Conservation (phyloP, 2,113 vertebrate species). For the Chionodraco myersi region DNA sequence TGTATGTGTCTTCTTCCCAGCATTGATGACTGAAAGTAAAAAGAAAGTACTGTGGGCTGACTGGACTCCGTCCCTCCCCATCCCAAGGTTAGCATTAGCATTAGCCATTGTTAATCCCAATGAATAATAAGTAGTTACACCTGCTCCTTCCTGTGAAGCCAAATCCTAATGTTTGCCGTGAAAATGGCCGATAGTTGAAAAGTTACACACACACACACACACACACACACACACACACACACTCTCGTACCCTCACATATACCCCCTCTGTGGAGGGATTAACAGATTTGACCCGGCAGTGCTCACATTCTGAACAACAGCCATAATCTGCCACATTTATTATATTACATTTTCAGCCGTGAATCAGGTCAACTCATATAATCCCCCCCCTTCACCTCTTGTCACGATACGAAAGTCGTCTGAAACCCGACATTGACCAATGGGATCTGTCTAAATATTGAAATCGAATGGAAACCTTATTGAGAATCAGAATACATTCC, state of each 20-base stretch:
- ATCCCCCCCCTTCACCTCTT: conserved; percentile 36
- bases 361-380: conserved; percentile 79
- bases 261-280: conserved; percentile 63
- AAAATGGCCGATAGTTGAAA: no score
- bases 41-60: no score
- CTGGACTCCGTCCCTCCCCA: no score
- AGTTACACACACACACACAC: no score
- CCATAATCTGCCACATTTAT: conserved; percentile 80
- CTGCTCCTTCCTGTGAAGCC: no score
- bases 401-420: conserved; percentile 1
- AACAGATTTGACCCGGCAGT: conserved; percentile 64
- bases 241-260: background rate
- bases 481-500: conserved; percentile 1
- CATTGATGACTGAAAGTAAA: no score
- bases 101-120: no score
- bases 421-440: conserved; percentile 15
- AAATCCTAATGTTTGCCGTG: no score
- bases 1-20: no score
- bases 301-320: conserved; percentile 36
- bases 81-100: no score
- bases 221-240: background rate
- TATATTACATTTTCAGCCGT: conserved; percentile 74
- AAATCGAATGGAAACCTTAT: conserved; percentile 21
- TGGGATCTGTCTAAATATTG: conserved; percentile 27
- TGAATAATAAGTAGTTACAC: no score